Percentiles rank a stretch among this genome's conserved stretches.
These are phyloP conservation scores for Eudasyphora cyanicolor DNA, from an alignment of 2,888 invertebrate genomes.

Conservation along the genomic window DNA sequence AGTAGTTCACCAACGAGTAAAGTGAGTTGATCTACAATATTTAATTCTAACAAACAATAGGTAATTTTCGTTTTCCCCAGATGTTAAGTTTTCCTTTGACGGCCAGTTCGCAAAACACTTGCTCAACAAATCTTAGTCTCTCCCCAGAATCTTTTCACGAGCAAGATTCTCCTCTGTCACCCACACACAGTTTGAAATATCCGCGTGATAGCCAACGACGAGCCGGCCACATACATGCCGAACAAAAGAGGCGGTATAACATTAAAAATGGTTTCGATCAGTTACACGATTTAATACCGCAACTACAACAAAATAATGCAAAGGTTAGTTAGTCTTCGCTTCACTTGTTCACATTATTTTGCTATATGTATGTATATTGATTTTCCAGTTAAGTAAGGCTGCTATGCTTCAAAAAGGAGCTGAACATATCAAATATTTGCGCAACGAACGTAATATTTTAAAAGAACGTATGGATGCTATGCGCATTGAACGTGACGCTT, in stretches of 20 bases:
- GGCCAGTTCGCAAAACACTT: conserved; percentile 66
- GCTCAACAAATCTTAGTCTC: conserved; percentile 71
- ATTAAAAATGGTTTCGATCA: conserved; percentile 98
- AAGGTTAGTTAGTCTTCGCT: conserved; percentile 53
- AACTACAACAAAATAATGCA: conserved; percentile 92
- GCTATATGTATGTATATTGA: not conserved
- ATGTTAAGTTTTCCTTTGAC: conserved; percentile 74
- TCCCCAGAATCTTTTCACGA: conserved; percentile 79
- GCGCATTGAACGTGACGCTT: conserved; percentile 92
- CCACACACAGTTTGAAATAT: conserved; percentile 80
- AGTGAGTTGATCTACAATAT: conserved; percentile 58
- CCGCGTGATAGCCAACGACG: conserved; percentile 85
- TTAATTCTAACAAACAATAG: not conserved
- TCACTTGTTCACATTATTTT: too few species aligned
- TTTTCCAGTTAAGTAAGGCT: conserved; percentile 90
- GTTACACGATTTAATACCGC: conserved; percentile 94
- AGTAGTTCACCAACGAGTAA: conserved; percentile 75
- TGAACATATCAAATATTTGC: conserved; percentile 94
- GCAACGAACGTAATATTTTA: conserved; percentile 90
- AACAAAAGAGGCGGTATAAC: conserved; percentile 96
- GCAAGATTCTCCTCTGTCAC: conserved; percentile 83
- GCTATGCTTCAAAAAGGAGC: conserved; percentile 98
- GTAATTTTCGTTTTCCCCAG: conserved; percentile 45
- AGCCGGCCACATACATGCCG: conserved; percentile 95
- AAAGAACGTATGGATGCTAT: conserved; percentile 94